Evolutionary conservation across 2,888 invertebrate species (phyloP).

Genomic region (Brenthis ino): DNA sequence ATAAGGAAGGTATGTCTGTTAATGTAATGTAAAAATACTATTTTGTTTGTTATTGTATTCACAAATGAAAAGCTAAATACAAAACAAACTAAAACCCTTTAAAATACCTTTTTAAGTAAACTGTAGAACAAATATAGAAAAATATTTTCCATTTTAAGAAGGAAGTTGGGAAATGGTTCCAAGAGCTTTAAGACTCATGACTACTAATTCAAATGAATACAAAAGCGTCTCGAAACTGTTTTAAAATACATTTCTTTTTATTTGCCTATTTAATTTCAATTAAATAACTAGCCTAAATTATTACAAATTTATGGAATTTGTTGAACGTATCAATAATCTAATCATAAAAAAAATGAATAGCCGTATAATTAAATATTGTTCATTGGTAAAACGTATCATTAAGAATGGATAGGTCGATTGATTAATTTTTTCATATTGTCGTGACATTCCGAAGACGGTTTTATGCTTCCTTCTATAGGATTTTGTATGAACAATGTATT

Average conservation of each 20-base stretch:
- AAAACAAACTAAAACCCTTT: background rate
- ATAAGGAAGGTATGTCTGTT: too few species aligned
- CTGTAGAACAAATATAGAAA: slow-evolving; percentile 14
- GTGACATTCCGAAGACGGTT: too few species aligned
- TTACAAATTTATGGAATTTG: background rate
- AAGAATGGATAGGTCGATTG: too few species aligned
- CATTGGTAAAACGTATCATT: too few species aligned
- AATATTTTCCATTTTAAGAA: slow-evolving; percentile 16
- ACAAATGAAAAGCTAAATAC: background rate
- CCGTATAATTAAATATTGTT: too few species aligned
- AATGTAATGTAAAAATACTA: too few species aligned
- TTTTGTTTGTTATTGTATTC: background rate
- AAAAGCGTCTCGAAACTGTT: slow-evolving; percentile 14
- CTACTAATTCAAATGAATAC: slow-evolving; percentile 22
- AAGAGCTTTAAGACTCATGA: slow-evolving; percentile 19
- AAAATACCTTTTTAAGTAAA: slow-evolving; percentile 7
- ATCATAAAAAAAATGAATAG: too few species aligned
- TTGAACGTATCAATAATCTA: too few species aligned
- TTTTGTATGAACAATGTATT: too few species aligned
- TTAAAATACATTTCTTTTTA: slow-evolving; percentile 10
- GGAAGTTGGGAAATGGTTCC: slow-evolving; percentile 10
- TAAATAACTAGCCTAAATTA: background rate
- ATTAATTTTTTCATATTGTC: too few species aligned
- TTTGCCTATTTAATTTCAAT: background rate
- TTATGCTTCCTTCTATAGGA: too few species aligned